phyloP scores from a whole-genome alignment of 2,888 invertebrate genomes.

The Meghimatium bilineatum region DNA sequence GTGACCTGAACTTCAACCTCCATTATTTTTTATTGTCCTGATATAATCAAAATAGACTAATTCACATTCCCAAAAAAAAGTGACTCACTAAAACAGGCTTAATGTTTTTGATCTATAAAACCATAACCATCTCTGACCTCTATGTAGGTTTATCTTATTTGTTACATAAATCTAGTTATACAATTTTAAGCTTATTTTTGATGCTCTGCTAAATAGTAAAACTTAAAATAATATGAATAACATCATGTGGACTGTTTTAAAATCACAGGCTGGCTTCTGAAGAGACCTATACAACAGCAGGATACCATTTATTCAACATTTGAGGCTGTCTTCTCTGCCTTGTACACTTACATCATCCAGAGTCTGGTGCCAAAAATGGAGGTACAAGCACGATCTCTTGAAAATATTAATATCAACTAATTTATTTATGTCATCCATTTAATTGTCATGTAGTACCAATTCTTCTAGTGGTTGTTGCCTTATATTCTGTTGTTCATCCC shows the following conservation, averaged over 20 bases:
- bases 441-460: not conserved
- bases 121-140: no score
- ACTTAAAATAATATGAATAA: no score
- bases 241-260: no score
- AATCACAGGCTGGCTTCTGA: constrained; percentile 73
- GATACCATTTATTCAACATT: constrained; percentile 84
- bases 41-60: no score
- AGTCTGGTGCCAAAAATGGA: constrained; percentile 87
- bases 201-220: no score
- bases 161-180: no score
- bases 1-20: no score
- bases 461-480: not conserved
- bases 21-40: no score
- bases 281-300: constrained; percentile 79
- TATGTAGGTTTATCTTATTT: not conserved
- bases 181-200: no score
- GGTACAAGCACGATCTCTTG: constrained; percentile 58
- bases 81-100: no score
- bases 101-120: no score
- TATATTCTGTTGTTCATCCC: not conserved
- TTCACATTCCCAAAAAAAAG: no score
- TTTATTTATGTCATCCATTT: not conserved
- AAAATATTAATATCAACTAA: not conserved
- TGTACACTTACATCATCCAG: constrained; percentile 90
- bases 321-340: constrained; percentile 84